phyloP scores from a whole-genome alignment of 2,113 vertebrate species.

The Ceratotherium simum region DNA sequence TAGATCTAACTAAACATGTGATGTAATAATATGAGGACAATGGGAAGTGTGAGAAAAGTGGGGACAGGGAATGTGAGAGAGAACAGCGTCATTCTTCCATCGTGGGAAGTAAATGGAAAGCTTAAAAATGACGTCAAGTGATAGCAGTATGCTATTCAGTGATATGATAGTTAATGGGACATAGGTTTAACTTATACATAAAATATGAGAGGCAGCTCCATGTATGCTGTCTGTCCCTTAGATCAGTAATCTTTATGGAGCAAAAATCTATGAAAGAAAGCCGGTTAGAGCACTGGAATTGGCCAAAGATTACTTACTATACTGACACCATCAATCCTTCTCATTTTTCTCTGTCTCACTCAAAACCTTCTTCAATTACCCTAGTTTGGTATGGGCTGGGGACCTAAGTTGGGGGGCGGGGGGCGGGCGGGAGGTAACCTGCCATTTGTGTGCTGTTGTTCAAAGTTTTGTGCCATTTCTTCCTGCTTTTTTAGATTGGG shows the following conservation, averaged over 20 bases:
- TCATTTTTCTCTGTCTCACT: neutral
- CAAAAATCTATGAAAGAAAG: constrained; percentile 20
- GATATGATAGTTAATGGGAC: neutral
- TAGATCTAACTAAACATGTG: constrained; percentile 22
- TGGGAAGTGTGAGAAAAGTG: neutral
- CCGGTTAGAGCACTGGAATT: neutral
- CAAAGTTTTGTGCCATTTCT: neutral
- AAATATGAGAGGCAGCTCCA: neutral
- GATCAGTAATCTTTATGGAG: neutral
- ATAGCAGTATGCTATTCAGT: neutral
- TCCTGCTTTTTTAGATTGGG: constrained; percentile 71
- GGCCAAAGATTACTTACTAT: neutral
- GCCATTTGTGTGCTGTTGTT: neutral
- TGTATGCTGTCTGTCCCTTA: neutral
- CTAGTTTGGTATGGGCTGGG: neutral
- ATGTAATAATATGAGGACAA: neutral
- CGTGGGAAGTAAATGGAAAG: neutral
- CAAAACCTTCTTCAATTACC: neutral
- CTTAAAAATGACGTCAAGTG: neutral
- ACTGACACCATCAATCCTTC: neutral
- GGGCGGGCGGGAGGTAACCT: neutral
- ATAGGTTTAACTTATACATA: neutral
- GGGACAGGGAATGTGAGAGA: neutral
- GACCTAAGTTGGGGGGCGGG: neutral
- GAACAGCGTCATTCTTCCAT: neutral